Conservation (phyloP, 2,113 vertebrate species). For the Pygoscelis antarcticus region DNA sequence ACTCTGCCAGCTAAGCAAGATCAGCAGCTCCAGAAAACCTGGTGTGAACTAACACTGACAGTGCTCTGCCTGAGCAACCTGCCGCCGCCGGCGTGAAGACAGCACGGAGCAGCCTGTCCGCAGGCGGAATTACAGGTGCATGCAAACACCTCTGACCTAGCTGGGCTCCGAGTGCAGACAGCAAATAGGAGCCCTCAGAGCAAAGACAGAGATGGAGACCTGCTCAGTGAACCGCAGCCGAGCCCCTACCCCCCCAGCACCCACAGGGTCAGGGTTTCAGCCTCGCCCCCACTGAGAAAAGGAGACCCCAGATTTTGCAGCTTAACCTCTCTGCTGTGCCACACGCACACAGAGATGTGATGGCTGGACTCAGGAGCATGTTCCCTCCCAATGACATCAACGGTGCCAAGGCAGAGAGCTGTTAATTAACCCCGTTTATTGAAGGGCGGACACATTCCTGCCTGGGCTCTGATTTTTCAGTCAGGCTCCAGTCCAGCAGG, state of each 20-base stretch:
- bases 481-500: slow-evolving; percentile 69
- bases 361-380: background rate
- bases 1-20: background rate
- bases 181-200: background rate
- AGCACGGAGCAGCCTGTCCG: background rate
- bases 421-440: slow-evolving; percentile 68
- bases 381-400: background rate
- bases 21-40: background rate
- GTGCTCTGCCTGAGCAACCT: background rate
- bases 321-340: background rate
- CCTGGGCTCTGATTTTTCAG: slow-evolving; percentile 61
- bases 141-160: background rate
- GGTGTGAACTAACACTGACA: background rate
- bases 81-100: accelerated
- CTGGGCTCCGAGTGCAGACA: background rate
- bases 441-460: slow-evolving; percentile 54
- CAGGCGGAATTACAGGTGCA: background rate
- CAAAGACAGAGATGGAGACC: background rate
- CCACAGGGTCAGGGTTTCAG: background rate
- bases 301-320: background rate
- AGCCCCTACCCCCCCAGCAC: accelerated
- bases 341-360: accelerated
- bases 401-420: background rate
- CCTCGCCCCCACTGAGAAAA: background rate
- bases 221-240: background rate